Evolutionary conservation across 2,113 vertebrate species (phyloP).

Genomic region (Theropithecus gelada): DNA sequence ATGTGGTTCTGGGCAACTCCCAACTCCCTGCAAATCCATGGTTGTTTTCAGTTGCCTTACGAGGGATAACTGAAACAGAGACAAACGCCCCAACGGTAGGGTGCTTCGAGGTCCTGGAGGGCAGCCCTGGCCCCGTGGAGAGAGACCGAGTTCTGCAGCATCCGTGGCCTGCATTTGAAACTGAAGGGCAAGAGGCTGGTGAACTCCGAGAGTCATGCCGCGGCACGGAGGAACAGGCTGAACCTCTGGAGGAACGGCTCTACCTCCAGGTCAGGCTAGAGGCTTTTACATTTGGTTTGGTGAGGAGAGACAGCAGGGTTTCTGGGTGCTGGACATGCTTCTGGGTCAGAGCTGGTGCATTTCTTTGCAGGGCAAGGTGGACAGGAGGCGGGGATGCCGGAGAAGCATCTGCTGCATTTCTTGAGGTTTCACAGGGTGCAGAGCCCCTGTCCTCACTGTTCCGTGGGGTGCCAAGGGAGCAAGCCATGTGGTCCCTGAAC

Average conservation of each 20-base stretch:
- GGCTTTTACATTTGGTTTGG: background rate
- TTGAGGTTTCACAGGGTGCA: background rate
- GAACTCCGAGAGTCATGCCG: accelerated
- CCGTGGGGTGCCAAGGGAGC: accelerated
- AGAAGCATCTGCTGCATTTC: background rate
- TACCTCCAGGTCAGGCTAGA: background rate
- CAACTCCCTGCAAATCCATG: background rate
- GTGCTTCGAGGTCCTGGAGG: background rate
- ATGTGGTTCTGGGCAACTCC: constrained; percentile 54
- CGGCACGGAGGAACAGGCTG: background rate
- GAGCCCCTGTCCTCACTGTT: too few species aligned
- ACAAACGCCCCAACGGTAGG: background rate
- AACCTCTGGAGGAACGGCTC: background rate
- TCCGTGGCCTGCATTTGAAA: accelerated
- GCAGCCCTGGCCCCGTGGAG: background rate
- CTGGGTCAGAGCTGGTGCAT: background rate
- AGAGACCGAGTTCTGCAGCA: accelerated
- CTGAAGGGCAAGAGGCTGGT: background rate
- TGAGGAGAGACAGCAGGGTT: background rate
- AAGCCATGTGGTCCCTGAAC: background rate
- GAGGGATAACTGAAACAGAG: background rate
- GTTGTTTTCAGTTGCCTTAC: background rate
- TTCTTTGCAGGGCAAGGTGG: background rate
- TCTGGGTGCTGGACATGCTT: background rate
- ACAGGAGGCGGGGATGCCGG: accelerated